Base-by-base conservation (phyloP, 2,888 invertebrate species). In the Drosophila merina region DNA sequence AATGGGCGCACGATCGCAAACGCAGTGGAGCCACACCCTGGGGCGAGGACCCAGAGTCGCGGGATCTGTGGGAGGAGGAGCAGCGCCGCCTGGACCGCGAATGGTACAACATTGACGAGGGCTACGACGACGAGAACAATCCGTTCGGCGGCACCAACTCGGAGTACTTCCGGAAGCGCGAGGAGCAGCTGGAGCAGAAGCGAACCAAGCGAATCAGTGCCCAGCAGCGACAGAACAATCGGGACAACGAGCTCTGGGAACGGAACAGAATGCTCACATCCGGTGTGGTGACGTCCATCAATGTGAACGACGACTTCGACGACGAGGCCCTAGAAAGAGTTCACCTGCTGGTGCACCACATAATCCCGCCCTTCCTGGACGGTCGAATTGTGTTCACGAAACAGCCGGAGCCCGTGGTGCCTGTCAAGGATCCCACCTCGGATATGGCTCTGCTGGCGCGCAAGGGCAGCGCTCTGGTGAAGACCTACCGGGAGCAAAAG, bases 161-260 rank as follows among this genome's bases (percentile, higher is more conserved):
- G 7, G 98, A 99, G 63, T 99, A 99, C 90, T 96, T 97, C 0
- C 77, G 95, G 66, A 97, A 97, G 83, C 98, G 98, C 76, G 99
- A 99, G 90, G 96, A 97, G 89, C 97, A 98, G 81, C 93, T 98
- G 64, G 97, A 98, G 88, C 96, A 97, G 86, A 94, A 96, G 75
- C 96, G 97, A 72, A 97, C 97, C 86, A 97, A 98, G 89, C 94
- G 98, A 54, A 95, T 99, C 91, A 98, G 98, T 0, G 99, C 99
- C 0, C 97, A 98, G 81, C 96, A 99, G 82, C 94, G 98, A 66
- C 99, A 99, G 92, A 98, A 98, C 84, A 98, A 99, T 92, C 97
- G 97, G 92, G 99, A 99, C 93, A 99, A 99, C 91, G 99, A 99
- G 90, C 93, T 98, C 79, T 99, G 99, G 99, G 99, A 99, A 92